Percentiles rank a stretch among this genome's conserved stretches.
Evolutionary conservation across 1,140 invertebrate genomes (phyloP).

Genomic region (Drosophila carrolli): DNA sequence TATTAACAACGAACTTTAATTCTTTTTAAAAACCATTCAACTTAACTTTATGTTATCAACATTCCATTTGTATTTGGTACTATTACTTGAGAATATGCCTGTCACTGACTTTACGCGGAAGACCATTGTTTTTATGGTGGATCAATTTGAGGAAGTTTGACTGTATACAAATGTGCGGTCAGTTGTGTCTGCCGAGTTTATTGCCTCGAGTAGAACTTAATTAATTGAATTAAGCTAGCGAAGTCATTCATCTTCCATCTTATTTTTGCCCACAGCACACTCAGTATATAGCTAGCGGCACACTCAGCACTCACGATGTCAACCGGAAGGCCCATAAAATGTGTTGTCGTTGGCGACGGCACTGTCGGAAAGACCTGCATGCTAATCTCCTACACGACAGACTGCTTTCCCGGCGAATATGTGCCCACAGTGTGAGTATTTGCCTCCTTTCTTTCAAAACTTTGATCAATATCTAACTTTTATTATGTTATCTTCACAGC

Average conservation of each 20-base stretch:
- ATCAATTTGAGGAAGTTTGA: background rate
- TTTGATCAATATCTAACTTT: conserved; percentile 14
- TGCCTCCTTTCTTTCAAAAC: background rate
- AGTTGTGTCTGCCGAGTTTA: conserved; percentile 54
- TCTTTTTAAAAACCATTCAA: no score
- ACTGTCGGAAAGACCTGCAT: conserved; percentile 99
- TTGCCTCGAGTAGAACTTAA: conserved; percentile 77
- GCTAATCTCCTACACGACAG: conserved; percentile 99
- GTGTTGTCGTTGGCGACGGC: conserved; percentile 90
- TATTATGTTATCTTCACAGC: conserved; percentile 85
- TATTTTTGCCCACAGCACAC: conserved; percentile 39
- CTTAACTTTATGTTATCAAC: no score
- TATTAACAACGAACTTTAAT: no score
- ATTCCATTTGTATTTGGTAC: no score
- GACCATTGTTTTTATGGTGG: no score
- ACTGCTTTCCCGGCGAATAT: conserved; percentile 99
- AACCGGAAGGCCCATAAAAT: conserved; percentile 97
- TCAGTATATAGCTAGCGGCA: conserved; percentile 21
- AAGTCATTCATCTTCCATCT: conserved; percentile 49
- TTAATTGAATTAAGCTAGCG: conserved; percentile 80
- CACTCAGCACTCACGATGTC: conserved; percentile 85
- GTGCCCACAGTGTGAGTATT: conserved; percentile 96
- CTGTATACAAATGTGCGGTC: conserved; percentile 30
- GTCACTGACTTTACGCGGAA: no score
- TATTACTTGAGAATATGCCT: no score